Percentiles rank a stretch among this genome's conserved stretches.
Conservation (phyloP, 2,113 vertebrate species). For the Odontophorus gujanensis region DNA sequence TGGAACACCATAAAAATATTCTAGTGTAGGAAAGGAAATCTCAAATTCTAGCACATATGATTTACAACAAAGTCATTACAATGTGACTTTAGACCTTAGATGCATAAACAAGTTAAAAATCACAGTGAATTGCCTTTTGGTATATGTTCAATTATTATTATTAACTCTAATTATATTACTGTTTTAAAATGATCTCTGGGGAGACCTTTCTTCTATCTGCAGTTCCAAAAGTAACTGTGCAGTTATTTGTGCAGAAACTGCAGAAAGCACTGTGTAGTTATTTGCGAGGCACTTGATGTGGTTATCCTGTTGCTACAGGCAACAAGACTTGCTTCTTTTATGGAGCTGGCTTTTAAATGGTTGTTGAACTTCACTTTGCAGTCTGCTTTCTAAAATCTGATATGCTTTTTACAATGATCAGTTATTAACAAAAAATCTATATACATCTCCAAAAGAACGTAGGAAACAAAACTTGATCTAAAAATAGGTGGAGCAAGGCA, state of each 20-base stretch:
- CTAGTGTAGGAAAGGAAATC: neutral
- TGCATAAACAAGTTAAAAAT: neutral
- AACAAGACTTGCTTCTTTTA: neutral
- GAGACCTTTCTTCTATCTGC: neutral
- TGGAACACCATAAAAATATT: neutral
- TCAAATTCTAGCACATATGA: neutral
- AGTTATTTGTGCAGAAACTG: too few species aligned
- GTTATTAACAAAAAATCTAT: neutral
- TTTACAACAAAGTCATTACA: neutral
- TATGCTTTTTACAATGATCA: neutral
- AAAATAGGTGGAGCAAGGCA: neutral
- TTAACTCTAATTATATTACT: constrained; percentile 1
- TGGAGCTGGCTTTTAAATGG: neutral
- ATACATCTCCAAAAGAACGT: neutral
- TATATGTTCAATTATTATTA: neutral
- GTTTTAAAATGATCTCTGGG: neutral
- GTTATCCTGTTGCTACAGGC: constrained; percentile 13
- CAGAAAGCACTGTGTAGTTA: neutral
- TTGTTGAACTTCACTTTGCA: neutral
- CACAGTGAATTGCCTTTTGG: neutral
- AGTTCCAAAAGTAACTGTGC: neutral
- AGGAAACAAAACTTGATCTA: neutral
- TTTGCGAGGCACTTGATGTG: neutral
- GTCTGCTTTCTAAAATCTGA: neutral
- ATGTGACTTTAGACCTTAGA: neutral